Evolutionary conservation across 2,113 vertebrate species (phyloP).

Genomic region (Ifrita kowaldi): DNA sequence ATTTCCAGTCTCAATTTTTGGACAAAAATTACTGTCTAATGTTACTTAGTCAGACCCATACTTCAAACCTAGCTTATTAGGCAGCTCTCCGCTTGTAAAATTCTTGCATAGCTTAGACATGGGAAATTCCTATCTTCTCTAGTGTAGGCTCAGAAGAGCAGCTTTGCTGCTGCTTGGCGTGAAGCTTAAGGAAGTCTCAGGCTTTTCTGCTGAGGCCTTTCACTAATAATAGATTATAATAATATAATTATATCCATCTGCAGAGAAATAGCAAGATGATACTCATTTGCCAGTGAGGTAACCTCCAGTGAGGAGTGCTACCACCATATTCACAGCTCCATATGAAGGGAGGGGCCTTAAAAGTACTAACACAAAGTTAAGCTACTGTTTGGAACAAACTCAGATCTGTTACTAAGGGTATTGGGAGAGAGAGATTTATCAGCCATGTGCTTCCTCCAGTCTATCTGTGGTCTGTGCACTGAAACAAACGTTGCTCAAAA

Average conservation of each 20-base stretch:
- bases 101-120: not conserved
- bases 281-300: not conserved
- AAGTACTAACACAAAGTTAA: not conserved
- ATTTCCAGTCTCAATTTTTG: not conserved
- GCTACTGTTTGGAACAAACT: not conserved
- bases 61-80: not conserved
- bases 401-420: not conserved
- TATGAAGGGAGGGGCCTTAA: not conserved
- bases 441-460: not conserved
- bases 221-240: not conserved
- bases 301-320: not conserved
- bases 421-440: not conserved
- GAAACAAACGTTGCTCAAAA: not conserved
- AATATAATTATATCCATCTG: not conserved
- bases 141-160: not conserved
- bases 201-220: not conserved
- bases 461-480: not conserved
- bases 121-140: not conserved
- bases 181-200: not conserved
- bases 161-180: not conserved
- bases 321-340: not conserved
- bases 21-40: not conserved
- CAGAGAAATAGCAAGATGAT: not conserved
- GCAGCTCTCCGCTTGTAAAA: not conserved
- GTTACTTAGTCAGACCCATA: not conserved